Base-by-base conservation (phyloP, 2,888 invertebrate species). In the Baronia brevicornis region DNA sequence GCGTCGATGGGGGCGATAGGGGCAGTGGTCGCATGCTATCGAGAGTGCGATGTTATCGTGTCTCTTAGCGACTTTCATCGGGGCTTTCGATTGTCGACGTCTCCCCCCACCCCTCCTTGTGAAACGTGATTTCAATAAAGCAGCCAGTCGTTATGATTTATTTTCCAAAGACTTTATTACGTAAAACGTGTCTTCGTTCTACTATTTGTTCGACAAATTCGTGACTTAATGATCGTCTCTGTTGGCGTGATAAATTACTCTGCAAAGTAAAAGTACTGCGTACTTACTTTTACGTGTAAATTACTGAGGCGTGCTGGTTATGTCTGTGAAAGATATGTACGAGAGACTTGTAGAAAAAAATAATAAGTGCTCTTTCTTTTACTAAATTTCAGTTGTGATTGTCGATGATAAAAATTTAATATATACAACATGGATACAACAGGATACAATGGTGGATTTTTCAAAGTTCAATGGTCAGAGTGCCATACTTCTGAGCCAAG, bases 1-100 rank as follows among this genome's bases (percentile, higher is more conserved):
- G 64, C 58, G 68, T 46, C 58, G 80, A 84, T 84, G 82, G 61
- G 80, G 82, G 82, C 75, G 80, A 80, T 82, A 82, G 64, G 82
- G 82, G 82, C 79, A 69, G 71, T 64, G 73, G 73, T 69, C 77
- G 75, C 74, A 65, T 70, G 77, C 67, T 60, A 64, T 71, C 71
- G 62, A 54, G 58, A 60, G 51, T 57, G 63, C 63, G 79, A 77
- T 79, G 60, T 67, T 79, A 79, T 80, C 79, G 66, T 60, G 56
- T 63, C 77, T 77, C 74, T 71, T 71, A 68, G 73, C 71, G 71
- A 78, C 78, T 79, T 78, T 77, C 79, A 75, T 79, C 79, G 71
- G 71, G 71, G 70, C 65, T 64, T 60, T 63, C 62, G 68, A 67
- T 72, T 74, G 71, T 73, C 54, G 50, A 50, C 54, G 51, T 34